Percentiles rank a stretch among this genome's conserved stretches.
phyloP scores from a whole-genome alignment of 2,888 invertebrate genomes.

The Pterostichus madidus region DNA sequence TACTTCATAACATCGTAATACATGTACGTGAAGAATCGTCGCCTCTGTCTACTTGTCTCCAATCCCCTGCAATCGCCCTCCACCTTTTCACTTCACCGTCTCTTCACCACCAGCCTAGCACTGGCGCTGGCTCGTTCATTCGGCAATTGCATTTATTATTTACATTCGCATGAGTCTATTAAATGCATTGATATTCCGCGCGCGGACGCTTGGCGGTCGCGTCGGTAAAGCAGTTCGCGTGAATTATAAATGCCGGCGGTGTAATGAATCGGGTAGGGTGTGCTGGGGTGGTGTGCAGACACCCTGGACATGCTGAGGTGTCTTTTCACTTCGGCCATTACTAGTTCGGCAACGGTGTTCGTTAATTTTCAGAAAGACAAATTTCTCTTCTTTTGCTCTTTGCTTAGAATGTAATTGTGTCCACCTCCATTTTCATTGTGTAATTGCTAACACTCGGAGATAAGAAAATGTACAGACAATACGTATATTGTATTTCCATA shows the following conservation, averaged over 20 bases:
- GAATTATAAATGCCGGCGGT: slow-evolving; percentile 62
- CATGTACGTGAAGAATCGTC: slow-evolving; percentile 3
- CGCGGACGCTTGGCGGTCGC: slow-evolving; percentile 25
- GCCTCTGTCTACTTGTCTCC: neutral
- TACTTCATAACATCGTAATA: neutral
- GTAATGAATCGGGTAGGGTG: slow-evolving; percentile 41
- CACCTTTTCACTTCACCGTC: neutral
- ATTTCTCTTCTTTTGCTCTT: too few species aligned
- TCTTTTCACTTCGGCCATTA: too few species aligned
- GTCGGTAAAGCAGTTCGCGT: slow-evolving; percentile 62
- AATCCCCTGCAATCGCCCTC: neutral
- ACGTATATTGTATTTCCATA: too few species aligned
- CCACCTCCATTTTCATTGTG: too few species aligned
- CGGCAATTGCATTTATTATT: slow-evolving; percentile 65
- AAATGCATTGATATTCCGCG: slow-evolving; percentile 65
- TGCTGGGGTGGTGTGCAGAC: neutral
- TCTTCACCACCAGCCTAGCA: neutral
- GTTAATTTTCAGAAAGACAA: too few species aligned
- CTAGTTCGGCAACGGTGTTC: too few species aligned
- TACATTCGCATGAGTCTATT: slow-evolving; percentile 64
- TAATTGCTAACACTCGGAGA: too few species aligned
- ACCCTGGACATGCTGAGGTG: neutral
- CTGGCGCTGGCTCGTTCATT: slow-evolving; percentile 50
- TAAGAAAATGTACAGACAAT: too few species aligned
- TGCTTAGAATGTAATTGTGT: too few species aligned